Conservation (phyloP, 2,113 vertebrate species). For the Odocoileus hemionus region DNA sequence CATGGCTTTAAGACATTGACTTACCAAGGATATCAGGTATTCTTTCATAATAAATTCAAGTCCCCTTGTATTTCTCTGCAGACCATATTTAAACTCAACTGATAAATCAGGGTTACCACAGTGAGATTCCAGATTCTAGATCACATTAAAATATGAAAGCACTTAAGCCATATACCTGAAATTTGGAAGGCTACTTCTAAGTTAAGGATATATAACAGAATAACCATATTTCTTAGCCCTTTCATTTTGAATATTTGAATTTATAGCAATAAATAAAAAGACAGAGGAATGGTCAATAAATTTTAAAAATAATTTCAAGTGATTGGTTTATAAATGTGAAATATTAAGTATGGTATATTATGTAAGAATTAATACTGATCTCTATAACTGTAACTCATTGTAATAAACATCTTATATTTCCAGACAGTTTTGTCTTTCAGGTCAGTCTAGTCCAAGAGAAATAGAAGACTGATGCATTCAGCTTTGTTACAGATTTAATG, state of each 20-base stretch:
- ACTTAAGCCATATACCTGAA: background rate
- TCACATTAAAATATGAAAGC: background rate
- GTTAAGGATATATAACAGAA: background rate
- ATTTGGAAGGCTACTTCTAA: background rate
- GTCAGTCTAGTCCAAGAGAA: background rate
- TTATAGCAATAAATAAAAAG: background rate
- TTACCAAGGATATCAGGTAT: background rate
- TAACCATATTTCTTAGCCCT: background rate
- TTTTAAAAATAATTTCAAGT: background rate
- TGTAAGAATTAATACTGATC: background rate
- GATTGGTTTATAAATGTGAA: background rate
- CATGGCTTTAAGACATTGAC: background rate
- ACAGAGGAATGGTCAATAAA: background rate
- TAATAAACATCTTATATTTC: background rate
- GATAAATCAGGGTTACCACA: background rate
- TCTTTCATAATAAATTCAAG: background rate
- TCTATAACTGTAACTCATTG: background rate
- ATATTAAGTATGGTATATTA: background rate
- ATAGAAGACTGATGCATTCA: background rate
- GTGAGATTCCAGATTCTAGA: background rate
- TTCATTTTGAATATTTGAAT: background rate
- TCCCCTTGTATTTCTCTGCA: background rate
- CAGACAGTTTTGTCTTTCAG: background rate
- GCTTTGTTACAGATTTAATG: background rate
- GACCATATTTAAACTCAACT: background rate